Evolutionary conservation across 2,113 vertebrate genomes (phyloP), one percentile per base, ranked within the genome.

Genomic region (Albula glossodonta): DNA sequence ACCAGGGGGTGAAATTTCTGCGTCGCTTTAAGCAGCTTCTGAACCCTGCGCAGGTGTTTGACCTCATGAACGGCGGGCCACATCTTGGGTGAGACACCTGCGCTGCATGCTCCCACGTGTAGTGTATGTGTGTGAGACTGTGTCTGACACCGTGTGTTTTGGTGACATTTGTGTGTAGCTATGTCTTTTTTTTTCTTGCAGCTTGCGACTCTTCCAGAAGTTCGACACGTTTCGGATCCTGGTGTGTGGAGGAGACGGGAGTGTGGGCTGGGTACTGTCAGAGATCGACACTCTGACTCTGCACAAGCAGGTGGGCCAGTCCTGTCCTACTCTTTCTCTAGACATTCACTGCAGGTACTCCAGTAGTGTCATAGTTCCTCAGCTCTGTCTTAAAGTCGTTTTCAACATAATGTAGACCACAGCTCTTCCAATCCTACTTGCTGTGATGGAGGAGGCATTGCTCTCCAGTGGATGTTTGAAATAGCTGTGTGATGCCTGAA

Each of bases 41-140:
- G 88, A 99, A 99, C 93, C 98, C 98, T 0, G 98, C 98, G 0
- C 98, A 99, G 91, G 98, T 99, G 88, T 99, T 99, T 51, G 98
- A 99, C 93, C 96, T 99, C 89, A 99, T 99, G 98, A 99, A 99
- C 7, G 98, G 98, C 90, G 98, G 98, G 4, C 98, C 98, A 9
- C 98, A 99, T 91, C 97, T 99, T 2, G 98, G 98, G 98, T 99
- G 94, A 94, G 96, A 52, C 81, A 85, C 63, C 49, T 11, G 22
- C 0, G 6, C 50, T 51, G 5, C 8, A 53, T 51, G 25, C 4
- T 66, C 56, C 48, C 57, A 51, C 51, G n/a, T 53, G 51, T 17
- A 15, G n/a, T 50, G 63, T 84, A 70, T 49, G 31, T 19, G 25
- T 41, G 77, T 49, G 25, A 60, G 31, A 57, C 4, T 7, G 79